Evolutionary conservation across 2,797 vertebrate species (phyloP).

Genomic region (Phataginus tricuspis): DNA sequence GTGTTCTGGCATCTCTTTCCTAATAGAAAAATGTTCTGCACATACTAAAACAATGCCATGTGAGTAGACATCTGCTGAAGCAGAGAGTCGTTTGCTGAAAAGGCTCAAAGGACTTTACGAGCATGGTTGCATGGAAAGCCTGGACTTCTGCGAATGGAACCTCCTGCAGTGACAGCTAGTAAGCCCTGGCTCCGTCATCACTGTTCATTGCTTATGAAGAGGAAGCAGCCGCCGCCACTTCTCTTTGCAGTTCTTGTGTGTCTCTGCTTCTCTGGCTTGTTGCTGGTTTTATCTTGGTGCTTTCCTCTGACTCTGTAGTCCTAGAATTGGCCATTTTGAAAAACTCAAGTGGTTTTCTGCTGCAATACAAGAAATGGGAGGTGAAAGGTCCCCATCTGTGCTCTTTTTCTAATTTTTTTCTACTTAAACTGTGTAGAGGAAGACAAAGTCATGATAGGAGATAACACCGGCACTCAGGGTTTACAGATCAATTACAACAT

Average conservation of each 20-base stretch:
- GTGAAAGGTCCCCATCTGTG: neutral
- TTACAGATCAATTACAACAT: constrained; percentile 20
- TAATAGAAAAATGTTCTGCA: neutral
- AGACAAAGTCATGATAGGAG: neutral
- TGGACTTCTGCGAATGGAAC: neutral
- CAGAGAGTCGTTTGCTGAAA: neutral
- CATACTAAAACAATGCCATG: neutral
- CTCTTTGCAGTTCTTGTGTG: neutral
- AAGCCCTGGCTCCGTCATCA: neutral
- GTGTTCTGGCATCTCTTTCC: neutral
- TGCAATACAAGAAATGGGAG: neutral
- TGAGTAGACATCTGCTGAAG: neutral
- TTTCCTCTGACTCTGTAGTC: neutral
- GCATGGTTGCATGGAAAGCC: neutral
- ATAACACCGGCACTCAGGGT: neutral
- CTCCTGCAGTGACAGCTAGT: neutral
- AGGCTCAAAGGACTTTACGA: neutral
- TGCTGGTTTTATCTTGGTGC: neutral
- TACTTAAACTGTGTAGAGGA: neutral
- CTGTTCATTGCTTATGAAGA: neutral
- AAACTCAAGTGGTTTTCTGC: neutral
- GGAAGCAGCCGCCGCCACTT: neutral
- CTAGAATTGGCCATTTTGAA: neutral
- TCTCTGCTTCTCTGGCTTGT: neutral
- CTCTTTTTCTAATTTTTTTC: neutral